Percentiles rank a stretch among this genome's conserved stretches.
These are phyloP conservation scores for Oncorhynchus kisutch DNA, from an alignment of 2,113 vertebrate genomes.

Conservation along the genomic window DNA sequence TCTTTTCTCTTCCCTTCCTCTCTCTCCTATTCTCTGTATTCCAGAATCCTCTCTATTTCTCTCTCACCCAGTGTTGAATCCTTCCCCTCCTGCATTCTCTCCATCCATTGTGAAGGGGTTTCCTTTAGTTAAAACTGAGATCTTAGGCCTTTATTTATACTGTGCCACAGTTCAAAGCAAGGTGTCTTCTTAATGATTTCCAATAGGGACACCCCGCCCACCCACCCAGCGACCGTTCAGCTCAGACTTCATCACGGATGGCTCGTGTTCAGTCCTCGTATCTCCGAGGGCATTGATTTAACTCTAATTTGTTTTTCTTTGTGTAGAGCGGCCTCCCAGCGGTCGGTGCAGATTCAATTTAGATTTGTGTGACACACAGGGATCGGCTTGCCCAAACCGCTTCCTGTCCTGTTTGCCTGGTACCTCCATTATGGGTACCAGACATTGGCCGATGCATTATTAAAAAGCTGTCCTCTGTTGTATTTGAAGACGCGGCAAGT, in stretches of 20 bases:
- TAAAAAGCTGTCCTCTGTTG: too few species aligned
- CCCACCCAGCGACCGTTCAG: not conserved
- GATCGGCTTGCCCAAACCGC: not conserved
- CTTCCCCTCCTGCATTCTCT: not conserved
- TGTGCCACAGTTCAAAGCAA: not conserved
- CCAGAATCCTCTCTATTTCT: not conserved
- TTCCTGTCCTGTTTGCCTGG: too few species aligned
- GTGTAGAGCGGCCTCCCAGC: not conserved
- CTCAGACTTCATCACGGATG: not conserved
- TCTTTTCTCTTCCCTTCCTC: not conserved
- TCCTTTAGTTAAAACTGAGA: too few species aligned
- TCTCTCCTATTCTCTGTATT: not conserved
- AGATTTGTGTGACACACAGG: not conserved
- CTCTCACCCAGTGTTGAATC: not conserved
- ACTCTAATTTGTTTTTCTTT: slow-evolving; percentile 34
- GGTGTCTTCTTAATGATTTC: not conserved
- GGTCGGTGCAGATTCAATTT: not conserved
- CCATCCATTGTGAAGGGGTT: not conserved
- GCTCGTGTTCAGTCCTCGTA: not conserved
- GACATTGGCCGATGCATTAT: too few species aligned
- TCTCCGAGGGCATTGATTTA: slow-evolving; percentile 5
- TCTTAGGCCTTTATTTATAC: not conserved
- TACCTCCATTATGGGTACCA: too few species aligned
- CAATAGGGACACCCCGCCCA: not conserved
- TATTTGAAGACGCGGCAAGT: too few species aligned